Base-by-base conservation (phyloP, 2,113 vertebrate species). In the Odobenus rosmarus region DNA sequence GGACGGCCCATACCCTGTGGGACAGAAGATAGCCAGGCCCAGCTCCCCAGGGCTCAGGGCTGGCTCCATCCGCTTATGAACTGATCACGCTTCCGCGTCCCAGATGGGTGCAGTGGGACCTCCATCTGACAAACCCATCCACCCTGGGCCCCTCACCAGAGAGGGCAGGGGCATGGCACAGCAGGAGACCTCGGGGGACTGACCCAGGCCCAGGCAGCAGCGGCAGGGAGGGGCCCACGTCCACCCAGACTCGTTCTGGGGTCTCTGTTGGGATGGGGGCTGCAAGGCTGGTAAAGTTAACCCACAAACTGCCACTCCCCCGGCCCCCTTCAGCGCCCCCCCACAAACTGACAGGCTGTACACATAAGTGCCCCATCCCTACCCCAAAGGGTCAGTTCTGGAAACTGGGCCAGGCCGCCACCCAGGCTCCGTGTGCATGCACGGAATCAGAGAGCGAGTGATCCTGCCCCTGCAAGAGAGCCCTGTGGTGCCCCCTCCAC, bases 121-220 rank as follows among this genome's bases (percentile, higher is more conserved):
- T 39, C 62, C 1, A 0, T 8, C 74, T 6, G 4, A 36, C 2
- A 4, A 0, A 2, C 12, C 42, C 1, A 4, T 0, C 16, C 1
- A 13, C 33, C 1, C 18, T 55, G 31, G 23, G 3, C 0, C 19
- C 69, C 36, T 21, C 5, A 2, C n/a, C 24, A 13, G 31, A 14
- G 49, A 10, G 39, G 31, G 62, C 31, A 31, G 23, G n/a, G 7
- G 16, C 72, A 4, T 6, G 59, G 51, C 49, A 36, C 31, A 10
- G 36, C 39, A 14, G 51, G 59, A 55, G n/a, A 2, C 71, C 24
- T 5, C 11, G 16, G 64, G 26, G 62, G 49, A 3, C 53, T 5
- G 59, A n/a, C 77, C 26, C 6, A 13, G 42, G 53, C 8, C 31
- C 53, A 31, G 51, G 26, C 12, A 16, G 42, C 7, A 28, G 21